Base-by-base conservation (phyloP, 2,888 invertebrate species). In the Dynastes tityus region DNA sequence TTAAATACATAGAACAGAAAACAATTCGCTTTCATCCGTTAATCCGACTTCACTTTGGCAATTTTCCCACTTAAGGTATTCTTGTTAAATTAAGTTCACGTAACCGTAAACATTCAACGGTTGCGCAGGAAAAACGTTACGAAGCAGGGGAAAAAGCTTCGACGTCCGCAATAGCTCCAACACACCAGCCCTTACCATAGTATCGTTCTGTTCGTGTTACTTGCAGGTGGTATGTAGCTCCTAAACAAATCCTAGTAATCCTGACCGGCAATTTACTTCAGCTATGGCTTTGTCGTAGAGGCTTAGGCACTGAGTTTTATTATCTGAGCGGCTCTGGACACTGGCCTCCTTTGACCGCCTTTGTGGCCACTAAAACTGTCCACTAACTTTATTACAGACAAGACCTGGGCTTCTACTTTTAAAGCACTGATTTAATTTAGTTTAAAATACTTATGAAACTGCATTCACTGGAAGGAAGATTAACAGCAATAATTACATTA, bases 201-300 rank as follows among this genome's bases (percentile, higher is more conserved):
- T 55, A 55, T 70, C 53, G 32, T 53, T 32, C 32, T 55, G 32
- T 40, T 16, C 9, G 27, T 58, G 45, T 77, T 67, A 77, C 83
- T 82, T 84, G 84, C 85, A 85, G 85, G 85, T 85, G 84, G 82
- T 82, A 84, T 51, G 84, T 82, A 87, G 86, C 88, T 87, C 87
- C 87, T 87, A 87, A 87, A 88, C 88, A 88, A 89, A 89, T 89
- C 89, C 89, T 83, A 82, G 85, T 88, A 89, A 89, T 88, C 89
- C 88, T 81, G 84, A 86, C 85, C 87, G 86, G 89, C 88, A 88
- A 89, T 88, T 89, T 89, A 88, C 88, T 87, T 88, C 87, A 88
- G 88, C 88, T 88, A 82, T 82, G 83, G 84, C 84, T 84, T 84
- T 84, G 84, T 88, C 86, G 87, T 85, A 86, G 85, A 84, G 86